Conservation (phyloP, 1,140 invertebrate species). For the Penaeus chinensis region DNA sequence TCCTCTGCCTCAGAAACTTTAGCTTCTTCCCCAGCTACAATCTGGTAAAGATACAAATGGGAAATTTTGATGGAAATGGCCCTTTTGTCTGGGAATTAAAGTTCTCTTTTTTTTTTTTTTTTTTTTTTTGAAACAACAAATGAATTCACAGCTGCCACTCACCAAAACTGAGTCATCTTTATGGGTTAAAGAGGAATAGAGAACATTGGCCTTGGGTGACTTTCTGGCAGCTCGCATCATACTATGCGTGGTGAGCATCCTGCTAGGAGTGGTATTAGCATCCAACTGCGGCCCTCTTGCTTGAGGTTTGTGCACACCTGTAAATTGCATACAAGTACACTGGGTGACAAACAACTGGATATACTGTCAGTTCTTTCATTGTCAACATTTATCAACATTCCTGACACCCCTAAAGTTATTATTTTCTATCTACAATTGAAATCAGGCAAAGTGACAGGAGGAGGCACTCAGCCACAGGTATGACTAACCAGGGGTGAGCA, state of each 20-base stretch:
- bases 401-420: too few relatives aligned
- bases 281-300: neutral
- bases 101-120: too few relatives aligned
- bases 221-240: constrained; percentile 10
- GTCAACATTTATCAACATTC: too few relatives aligned
- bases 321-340: neutral
- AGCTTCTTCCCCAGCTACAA: neutral
- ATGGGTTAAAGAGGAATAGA: neutral
- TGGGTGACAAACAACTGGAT: neutral
- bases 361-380: too few relatives aligned
- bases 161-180: constrained; percentile 22
- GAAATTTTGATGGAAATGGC: neutral
- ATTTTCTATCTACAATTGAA: too few relatives aligned
- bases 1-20: neutral
- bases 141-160: neutral
- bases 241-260: neutral
- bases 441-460: neutral
- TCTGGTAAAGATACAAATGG: neutral
- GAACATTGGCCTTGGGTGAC: constrained; percentile 19
- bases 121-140: neutral
- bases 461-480: neutral
- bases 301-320: neutral
- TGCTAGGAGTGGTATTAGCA: constrained; percentile 11
- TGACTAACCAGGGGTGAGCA: constrained; percentile 27
- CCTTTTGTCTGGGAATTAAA: neutral